A percentile compares a stretch with the other conserved stretches of the same genome.
Conservation (phyloP, 64 coral and sea anemone genomes). For the Trachythela sp. region DNA sequence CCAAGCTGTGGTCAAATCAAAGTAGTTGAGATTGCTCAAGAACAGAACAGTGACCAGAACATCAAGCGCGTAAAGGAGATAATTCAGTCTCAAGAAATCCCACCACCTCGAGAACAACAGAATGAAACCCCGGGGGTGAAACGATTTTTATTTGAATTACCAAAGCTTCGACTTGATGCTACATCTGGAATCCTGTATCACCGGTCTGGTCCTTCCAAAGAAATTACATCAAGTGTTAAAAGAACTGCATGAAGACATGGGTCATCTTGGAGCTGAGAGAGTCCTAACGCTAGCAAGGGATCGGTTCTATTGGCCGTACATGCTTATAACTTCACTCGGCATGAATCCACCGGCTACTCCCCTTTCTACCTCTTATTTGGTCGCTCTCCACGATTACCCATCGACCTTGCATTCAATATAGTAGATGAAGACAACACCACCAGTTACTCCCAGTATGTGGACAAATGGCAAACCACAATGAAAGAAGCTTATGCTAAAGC, state of each 20-base stretch:
- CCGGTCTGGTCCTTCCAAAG: not conserved
- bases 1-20: not conserved
- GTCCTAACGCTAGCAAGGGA: not conserved
- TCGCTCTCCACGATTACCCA: not conserved
- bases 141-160: slow-evolving; percentile 5
- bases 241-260: not conserved
- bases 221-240: not conserved
- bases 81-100: not conserved
- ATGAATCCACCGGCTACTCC: not conserved
- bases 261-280: not conserved
- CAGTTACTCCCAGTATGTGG: not conserved
- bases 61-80: not conserved
- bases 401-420: not conserved
- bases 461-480: not conserved
- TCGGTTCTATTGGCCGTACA: not conserved
- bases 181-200: not conserved
- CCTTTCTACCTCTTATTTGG: slow-evolving; percentile 2
- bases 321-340: not conserved
- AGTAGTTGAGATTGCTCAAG: not conserved
- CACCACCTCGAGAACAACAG: not conserved
- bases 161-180: slow-evolving; percentile 4
- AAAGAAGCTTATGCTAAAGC: slow-evolving; percentile 6
- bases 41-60: not conserved
- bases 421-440: not conserved
- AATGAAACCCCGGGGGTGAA: not conserved